Conservation (phyloP, 2,888 invertebrate species). For the Drosophila longiperda region DNA sequence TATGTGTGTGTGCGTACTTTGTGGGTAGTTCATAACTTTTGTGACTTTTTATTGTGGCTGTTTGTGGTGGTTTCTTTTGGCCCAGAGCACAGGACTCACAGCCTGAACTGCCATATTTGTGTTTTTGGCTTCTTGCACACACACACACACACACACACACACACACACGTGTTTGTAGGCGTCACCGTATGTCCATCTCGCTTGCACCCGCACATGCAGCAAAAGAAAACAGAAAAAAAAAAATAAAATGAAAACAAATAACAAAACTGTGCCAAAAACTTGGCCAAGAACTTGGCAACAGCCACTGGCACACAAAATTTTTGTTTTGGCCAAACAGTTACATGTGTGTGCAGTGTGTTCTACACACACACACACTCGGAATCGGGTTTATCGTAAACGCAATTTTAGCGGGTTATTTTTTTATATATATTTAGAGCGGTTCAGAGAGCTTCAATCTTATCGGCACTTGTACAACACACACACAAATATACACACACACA, state of each 20-base stretch:
- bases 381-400: slow-evolving; percentile 31
- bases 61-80: slow-evolving; percentile 72
- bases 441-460: slow-evolving; percentile 44
- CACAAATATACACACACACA: background rate
- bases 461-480: slow-evolving; percentile 18
- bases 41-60: slow-evolving; percentile 43
- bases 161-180: slow-evolving; percentile 54
- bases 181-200: slow-evolving; percentile 45
- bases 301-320: slow-evolving; percentile 23
- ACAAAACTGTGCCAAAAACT: slow-evolving; percentile 73
- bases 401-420: background rate
- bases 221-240: slow-evolving; percentile 16
- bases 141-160: slow-evolving; percentile 21
- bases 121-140: slow-evolving; percentile 23
- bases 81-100: slow-evolving; percentile 48
- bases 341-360: background rate
- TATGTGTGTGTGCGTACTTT: slow-evolving; percentile 25
- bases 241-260: background rate
- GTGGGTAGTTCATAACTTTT: slow-evolving; percentile 70
- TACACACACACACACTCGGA: too few species aligned
- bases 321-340: background rate
- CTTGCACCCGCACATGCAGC: slow-evolving; percentile 16
- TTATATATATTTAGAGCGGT: slow-evolving; percentile 22
- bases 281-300: slow-evolving; percentile 51
- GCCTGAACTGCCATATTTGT: slow-evolving; percentile 70